Evolutionary conservation across 2,797 vertebrate genomes (phyloP).

Genomic region (Tragopan temminckii): DNA sequence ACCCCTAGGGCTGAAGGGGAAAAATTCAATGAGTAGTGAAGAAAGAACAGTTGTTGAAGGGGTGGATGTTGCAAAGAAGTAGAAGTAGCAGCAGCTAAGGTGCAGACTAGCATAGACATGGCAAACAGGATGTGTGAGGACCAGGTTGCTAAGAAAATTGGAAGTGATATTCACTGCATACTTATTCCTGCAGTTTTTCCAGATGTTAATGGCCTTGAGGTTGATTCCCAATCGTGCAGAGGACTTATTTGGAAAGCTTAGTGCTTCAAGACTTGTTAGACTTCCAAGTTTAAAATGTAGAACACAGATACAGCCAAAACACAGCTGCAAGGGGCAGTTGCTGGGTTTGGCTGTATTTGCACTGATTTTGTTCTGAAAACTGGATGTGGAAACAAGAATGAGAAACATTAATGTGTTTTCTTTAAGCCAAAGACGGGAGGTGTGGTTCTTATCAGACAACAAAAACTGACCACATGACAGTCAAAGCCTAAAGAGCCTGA

Average conservation of each 20-base stretch:
- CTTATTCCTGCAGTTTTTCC: neutral
- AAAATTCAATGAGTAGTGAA: neutral
- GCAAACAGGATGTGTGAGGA: neutral
- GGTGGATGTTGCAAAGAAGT: neutral
- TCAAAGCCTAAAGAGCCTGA: neutral
- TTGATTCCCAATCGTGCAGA: neutral
- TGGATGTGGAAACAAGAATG: constrained; percentile 5
- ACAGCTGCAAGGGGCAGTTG: neutral
- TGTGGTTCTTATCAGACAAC: neutral
- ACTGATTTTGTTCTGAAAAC: constrained; percentile 2
- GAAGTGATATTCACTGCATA: neutral
- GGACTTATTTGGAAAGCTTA: neutral
- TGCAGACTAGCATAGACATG: neutral
- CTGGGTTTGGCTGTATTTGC: neutral
- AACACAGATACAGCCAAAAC: neutral
- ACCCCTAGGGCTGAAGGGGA: neutral
- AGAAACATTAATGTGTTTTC: neutral
- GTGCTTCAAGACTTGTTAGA: neutral
- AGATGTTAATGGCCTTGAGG: neutral
- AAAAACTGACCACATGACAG: neutral
- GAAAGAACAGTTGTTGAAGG: neutral
- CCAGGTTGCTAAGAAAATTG: neutral
- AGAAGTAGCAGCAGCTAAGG: neutral
- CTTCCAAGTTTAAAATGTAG: neutral
- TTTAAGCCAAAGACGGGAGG: neutral